These are phyloP conservation scores for Leptinotarsa undecemlineata DNA, from an alignment of 1,140 invertebrate species.

Conservation along the genomic window DNA sequence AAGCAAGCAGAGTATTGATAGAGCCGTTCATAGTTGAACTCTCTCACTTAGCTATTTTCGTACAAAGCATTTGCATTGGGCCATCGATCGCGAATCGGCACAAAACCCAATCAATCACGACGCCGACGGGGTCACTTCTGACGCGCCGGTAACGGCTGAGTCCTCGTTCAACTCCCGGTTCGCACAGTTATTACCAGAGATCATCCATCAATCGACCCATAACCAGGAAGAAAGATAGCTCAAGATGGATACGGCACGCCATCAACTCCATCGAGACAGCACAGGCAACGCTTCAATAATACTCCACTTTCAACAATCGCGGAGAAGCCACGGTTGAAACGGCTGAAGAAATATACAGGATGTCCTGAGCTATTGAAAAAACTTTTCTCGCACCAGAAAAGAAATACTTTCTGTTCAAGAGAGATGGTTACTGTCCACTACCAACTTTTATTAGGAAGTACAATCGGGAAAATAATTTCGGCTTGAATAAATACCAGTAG, in stretches of 20 bases:
- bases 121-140: conserved; percentile 17
- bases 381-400: no score
- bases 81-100: conserved; percentile 2
- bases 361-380: no score
- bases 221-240: conserved; percentile 11
- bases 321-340: no score
- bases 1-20: neutral
- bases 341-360: no score
- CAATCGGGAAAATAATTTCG: no score
- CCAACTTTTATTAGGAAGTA: no score
- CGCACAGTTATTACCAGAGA: conserved; percentile 32
- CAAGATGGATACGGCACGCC: conserved; percentile 14
- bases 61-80: conserved; percentile 12
- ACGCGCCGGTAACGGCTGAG: conserved; percentile 21
- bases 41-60: conserved; percentile 4
- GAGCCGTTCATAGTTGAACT: neutral
- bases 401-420: no score
- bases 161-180: conserved; percentile 30
- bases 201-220: conserved; percentile 32
- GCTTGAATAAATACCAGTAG: no score
- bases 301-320: neutral
- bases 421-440: no score
- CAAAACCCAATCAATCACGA: conserved; percentile 25
- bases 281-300: neutral
- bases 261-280: conserved; percentile 11